Evolutionary conservation across 2,888 invertebrate species (phyloP), one percentile per base, ranked within the genome.

Genomic region (Spilosoma lubricipeda): DNA sequence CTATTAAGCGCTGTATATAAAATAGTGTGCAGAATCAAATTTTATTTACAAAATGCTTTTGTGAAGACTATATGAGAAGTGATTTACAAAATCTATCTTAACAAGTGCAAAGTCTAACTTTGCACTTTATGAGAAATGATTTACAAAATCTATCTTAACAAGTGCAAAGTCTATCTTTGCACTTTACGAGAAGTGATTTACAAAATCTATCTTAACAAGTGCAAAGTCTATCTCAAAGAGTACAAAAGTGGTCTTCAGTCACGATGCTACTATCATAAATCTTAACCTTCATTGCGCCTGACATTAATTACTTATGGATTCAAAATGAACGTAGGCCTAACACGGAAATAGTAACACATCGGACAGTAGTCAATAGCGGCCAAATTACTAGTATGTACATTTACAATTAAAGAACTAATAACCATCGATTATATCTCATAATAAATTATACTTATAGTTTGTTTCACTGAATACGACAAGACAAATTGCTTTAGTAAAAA

Each of bases 361-460:
- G 30, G 30, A 70, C 72, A 70, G 66, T 59, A 66, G 76, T 69
- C 48, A n/a, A 73, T 73, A 59, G 69, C 68, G 56, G 71, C 73
- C n/a, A 36, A 52, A 65, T 45, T 39, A 70, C 72, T 65, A 75
- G 30, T n/a, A 79, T 69, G 66, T 66, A 81, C 74, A 73, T 39
- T 64, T 15, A 77, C 76, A 76, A 84, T 82, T 81, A 85, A 77
- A 82, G 33, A 71, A 64, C 72, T 83, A 85, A 81, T 84, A 78
- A 76, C 72, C 72, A 75, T 65, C 67, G 77, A 83, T 79, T 73
- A 72, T 68, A 75, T 27, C 73, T 83, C 77, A 76, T 80, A 79
- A 84, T 79, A 77, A 78, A 82, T 81, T 78, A 77, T 77, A 70
- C 72, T 59, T 68, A 79, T 72, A 69, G 72, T 80, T 75, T 76